phyloP scores from a whole-genome alignment of 2,888 invertebrate species.

The Brenthis hecate region DNA sequence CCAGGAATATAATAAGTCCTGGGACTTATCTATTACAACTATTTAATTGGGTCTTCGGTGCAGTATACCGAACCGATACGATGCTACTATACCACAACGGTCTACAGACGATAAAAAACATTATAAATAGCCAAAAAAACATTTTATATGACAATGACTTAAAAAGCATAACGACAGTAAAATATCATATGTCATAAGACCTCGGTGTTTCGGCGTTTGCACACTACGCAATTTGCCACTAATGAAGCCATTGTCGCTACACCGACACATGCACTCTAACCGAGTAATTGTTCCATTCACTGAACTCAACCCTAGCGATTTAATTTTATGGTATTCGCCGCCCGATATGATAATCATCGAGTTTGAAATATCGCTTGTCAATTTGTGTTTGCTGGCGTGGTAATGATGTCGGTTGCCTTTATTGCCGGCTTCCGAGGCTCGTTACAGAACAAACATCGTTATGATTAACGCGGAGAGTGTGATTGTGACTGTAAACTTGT shows the following conservation, averaged over 20 bases:
- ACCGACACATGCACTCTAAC: conserved; percentile 47
- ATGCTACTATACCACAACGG: no score
- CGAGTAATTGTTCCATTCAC: conserved; percentile 64
- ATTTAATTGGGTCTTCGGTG: no score
- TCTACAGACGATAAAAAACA: not conserved
- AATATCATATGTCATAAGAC: conserved; percentile 43
- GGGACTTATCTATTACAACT: no score
- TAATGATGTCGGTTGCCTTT: conserved; percentile 51
- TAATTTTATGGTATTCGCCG: conserved; percentile 61
- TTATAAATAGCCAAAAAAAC: not conserved
- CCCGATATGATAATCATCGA: conserved; percentile 61
- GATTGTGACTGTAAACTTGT: conserved; percentile 43
- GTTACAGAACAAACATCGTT: conserved; percentile 47
- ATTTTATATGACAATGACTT: conserved; percentile 36
- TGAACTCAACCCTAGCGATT: conserved; percentile 59
- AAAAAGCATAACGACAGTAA: conserved; percentile 42
- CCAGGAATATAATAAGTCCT: no score
- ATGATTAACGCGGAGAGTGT: conserved; percentile 46
- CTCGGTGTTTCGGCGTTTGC: conserved; percentile 33
- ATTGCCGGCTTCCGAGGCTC: conserved; percentile 55
- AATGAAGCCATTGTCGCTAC: conserved; percentile 67
- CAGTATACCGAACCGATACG: no score
- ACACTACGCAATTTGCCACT: conserved; percentile 52
- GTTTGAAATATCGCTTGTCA: conserved; percentile 66
- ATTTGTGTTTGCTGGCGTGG: conserved; percentile 56